These are phyloP conservation scores for Ctenosaura bakeri DNA, from an alignment of 2,797 vertebrate genomes.

Conservation along the genomic window DNA sequence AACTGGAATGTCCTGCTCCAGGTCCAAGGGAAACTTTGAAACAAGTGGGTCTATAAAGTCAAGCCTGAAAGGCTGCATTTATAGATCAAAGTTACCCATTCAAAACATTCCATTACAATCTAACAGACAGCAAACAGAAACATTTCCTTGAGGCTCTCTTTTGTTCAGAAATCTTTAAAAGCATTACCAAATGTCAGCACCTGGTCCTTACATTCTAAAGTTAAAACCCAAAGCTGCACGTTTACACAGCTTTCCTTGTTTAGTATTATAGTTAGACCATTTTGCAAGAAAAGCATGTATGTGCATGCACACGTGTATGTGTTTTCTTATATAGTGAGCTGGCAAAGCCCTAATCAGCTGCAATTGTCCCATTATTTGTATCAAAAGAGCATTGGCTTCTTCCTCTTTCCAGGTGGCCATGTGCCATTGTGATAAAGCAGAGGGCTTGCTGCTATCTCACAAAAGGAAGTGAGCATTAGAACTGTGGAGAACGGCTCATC, in stretches of 20 bases:
- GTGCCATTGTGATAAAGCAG: slow-evolving; percentile 70
- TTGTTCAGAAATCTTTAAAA: not conserved
- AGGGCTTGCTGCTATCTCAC: slow-evolving; percentile 72
- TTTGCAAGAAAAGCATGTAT: slow-evolving; percentile 57
- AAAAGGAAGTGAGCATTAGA: slow-evolving; percentile 72
- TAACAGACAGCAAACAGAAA: not conserved
- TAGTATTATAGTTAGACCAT: slow-evolving; percentile 61
- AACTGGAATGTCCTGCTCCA: too few relatives aligned
- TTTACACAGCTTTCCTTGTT: slow-evolving; percentile 65
- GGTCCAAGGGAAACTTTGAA: not conserved
- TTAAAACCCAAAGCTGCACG: slow-evolving; percentile 62
- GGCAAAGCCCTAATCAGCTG: slow-evolving; percentile 71
- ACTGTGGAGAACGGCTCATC: slow-evolving; percentile 56
- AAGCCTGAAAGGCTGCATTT: not conserved
- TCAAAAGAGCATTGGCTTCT: slow-evolving; percentile 69
- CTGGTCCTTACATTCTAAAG: not conserved
- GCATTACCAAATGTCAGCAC: slow-evolving; percentile 21
- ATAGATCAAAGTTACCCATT: not conserved
- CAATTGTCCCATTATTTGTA: slow-evolving; percentile 53
- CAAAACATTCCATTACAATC: not conserved
- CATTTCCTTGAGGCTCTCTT: not conserved
- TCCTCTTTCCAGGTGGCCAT: slow-evolving; percentile 73
- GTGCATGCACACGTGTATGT: not conserved
- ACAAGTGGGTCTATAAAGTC: not conserved
- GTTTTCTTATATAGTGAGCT: slow-evolving; percentile 65